These are phyloP conservation scores for Buathra laborator DNA, from an alignment of 2,888 invertebrate species.

Conservation along the genomic window DNA sequence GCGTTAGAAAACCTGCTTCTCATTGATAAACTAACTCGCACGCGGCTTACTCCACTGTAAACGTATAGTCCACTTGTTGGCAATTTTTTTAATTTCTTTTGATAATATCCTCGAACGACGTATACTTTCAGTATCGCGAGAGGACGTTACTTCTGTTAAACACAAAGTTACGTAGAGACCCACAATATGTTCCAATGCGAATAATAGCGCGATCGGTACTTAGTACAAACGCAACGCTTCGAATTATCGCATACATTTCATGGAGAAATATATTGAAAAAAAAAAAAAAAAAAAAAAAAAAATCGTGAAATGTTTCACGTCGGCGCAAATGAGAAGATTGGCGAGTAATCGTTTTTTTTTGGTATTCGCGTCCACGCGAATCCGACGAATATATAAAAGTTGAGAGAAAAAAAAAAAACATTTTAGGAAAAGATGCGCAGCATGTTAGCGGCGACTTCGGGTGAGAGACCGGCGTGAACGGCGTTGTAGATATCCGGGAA, in stretches of 20 bases:
- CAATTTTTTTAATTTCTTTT: conserved; percentile 7
- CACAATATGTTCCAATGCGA: not conserved
- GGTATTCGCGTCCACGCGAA: conserved; percentile 55
- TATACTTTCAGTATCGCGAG: conserved; percentile 46
- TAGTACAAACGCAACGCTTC: not conserved
- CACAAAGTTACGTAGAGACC: conserved; percentile 6
- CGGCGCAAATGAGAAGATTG: conserved; percentile 22
- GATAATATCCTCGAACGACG: conserved; percentile 36
- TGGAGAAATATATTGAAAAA: conserved; percentile 11
- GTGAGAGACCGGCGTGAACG: conserved; percentile 84
- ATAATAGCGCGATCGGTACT: not conserved
- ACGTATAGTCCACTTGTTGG: not conserved
- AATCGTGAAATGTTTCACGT: conserved; percentile 40
- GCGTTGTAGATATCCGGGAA: conserved; percentile 87
- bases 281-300: conserved; percentile 15
- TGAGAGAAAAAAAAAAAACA: conserved; percentile 8
- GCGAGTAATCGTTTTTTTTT: not conserved
- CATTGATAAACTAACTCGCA: conserved; percentile 19
- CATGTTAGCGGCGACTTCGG: conserved; percentile 82
- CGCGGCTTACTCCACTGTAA: conserved; percentile 10
- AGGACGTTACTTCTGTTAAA: not conserved
- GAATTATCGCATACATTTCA: conserved; percentile 25
- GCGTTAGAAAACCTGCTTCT: conserved; percentile 54
- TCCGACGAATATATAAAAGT: conserved; percentile 13
- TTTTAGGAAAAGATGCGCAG: conserved; percentile 75